Base-by-base conservation (phyloP, 2,797 vertebrate species). In the Erethizon dorsatum region DNA sequence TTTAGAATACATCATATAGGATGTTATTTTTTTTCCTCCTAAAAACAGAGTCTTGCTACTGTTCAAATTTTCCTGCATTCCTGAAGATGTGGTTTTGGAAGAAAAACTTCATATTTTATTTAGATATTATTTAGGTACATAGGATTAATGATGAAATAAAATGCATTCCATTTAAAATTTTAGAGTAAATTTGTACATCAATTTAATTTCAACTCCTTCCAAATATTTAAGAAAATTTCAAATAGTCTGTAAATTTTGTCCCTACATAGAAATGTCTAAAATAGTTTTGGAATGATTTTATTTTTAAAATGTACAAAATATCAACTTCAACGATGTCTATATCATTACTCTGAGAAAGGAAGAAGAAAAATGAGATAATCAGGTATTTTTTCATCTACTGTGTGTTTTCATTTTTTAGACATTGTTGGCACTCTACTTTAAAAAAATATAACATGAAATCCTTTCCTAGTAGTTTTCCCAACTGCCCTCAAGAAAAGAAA, bases 171-270 rank as follows among this genome's bases (percentile, higher is more conserved):
- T 57, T 91, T 79, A 13, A 80, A 91, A 69, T 33, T 79, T 82
- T 69, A 78, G 41, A 45, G 15, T 2, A 69, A 37, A 54, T 96
- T 92, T 85, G 0, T 65, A 83, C 41, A 85, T 82, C 1, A 8
- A 71, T 96, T 95, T 93, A 75, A 90, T 83, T 90, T 94, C 17
- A 92, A 57, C 15, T 88, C 2, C 52, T 92, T 89, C 45, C 13
- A 22, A 91, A 92, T 94, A 85, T 24, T 90, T 79, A 85, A 69
- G 54, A 82, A 85, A 78, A 61, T 33, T 86, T 95, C 31, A 85
- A 71, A 77, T 95, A 7, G 93, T 37, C 17, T 78, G 1, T 92
- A 77, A 84, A 56, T 91, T 95, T 83, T 80, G 22, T 77, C 45
- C 41, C 13, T 73, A 90, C 18, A 59, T 63, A 92, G 10, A 92